Conservation (phyloP, 2,113 vertebrate genomes). For the Microtus richardsoni region DNA sequence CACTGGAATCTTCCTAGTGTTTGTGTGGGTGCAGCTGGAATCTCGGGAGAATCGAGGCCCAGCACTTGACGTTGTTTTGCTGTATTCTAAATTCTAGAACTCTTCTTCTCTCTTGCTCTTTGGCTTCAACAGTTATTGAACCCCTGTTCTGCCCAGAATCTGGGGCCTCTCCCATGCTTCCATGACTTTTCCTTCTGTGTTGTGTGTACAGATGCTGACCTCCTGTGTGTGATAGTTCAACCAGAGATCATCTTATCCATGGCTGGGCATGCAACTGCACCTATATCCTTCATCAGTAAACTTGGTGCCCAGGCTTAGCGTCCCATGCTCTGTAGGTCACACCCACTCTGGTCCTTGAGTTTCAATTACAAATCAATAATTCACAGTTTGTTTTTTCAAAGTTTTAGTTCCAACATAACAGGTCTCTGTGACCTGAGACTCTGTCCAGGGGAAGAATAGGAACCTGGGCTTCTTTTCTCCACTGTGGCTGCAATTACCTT, state of each 20-base stretch:
- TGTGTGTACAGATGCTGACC: not conserved
- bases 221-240: rapidly evolving
- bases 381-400: not conserved
- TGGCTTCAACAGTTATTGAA: too few relatives aligned
- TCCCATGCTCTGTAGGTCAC: not conserved
- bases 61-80: not conserved
- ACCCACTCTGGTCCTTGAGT: too few relatives aligned
- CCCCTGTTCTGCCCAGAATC: not conserved
- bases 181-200: not conserved
- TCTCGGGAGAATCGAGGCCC: rapidly evolving
- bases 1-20: not conserved
- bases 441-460: not conserved
- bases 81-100: not conserved
- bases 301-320: not conserved
- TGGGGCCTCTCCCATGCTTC: not conserved
- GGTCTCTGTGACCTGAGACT: not conserved
- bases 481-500: not conserved
- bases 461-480: rapidly evolving
- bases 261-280: not conserved
- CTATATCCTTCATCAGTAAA: not conserved
- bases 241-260: not conserved
- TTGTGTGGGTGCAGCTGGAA: not conserved
- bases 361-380: not conserved
- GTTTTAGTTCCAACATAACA: not conserved
- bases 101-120: not conserved